Conservation (phyloP, 2,888 invertebrate genomes). For the Argynnis bischoffii region DNA sequence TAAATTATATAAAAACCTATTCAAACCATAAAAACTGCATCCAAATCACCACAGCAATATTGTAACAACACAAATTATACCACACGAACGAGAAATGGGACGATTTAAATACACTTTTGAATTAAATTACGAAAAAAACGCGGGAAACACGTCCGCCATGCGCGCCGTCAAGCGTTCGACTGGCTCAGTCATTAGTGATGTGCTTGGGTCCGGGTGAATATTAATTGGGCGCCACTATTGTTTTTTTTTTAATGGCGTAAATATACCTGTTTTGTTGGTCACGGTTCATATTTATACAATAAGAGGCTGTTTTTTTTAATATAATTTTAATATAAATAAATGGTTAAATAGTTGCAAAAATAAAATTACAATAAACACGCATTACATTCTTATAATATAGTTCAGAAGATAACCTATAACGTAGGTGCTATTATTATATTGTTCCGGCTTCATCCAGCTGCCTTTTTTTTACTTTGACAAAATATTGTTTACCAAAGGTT, state of each 20-base stretch:
- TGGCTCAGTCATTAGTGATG: slow-evolving; percentile 67
- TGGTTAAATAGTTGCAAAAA: slow-evolving; percentile 8
- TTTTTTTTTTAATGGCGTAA: slow-evolving; percentile 18
- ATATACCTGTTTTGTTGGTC: slow-evolving; percentile 18
- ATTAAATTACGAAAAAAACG: slow-evolving; percentile 31
- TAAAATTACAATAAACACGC: neutral
- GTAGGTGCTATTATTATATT: no score
- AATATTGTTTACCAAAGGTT: no score
- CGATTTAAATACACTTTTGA: neutral
- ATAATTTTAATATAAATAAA: slow-evolving; percentile 5
- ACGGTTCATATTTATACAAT: neutral
- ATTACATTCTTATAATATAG: no score
- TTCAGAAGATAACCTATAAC: no score
- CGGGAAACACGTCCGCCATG: slow-evolving; percentile 57
- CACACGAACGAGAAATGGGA: slow-evolving; percentile 1
- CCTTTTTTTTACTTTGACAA: no score
- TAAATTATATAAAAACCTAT: slow-evolving; percentile 18
- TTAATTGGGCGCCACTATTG: slow-evolving; percentile 15
- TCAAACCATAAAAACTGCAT: slow-evolving; percentile 23
- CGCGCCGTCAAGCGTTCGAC: slow-evolving; percentile 57
- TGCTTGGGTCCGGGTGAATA: slow-evolving; percentile 41
- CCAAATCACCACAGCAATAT: slow-evolving; percentile 19
- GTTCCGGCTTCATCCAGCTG: no score
- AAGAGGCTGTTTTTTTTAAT: neutral
- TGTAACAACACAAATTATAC: slow-evolving; percentile 15